Percentiles rank a stretch among this genome's conserved stretches.
phyloP scores from a whole-genome alignment of 2,113 vertebrate genomes.

The Pavo muticus region DNA sequence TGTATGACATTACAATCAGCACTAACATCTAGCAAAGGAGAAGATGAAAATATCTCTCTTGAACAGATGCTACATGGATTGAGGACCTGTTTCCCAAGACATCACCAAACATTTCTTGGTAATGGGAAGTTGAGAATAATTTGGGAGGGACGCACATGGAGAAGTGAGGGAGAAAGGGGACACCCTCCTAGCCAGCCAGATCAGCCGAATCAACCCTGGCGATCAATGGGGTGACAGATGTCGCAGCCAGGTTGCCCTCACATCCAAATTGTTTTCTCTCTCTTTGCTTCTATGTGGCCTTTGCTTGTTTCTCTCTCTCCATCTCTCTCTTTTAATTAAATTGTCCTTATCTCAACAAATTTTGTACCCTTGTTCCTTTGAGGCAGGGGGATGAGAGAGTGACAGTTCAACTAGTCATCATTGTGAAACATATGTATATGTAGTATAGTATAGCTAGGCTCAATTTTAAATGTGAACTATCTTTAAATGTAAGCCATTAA shows the following conservation, averaged over 20 bases:
- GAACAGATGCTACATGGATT: background rate
- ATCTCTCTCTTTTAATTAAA: too few species aligned
- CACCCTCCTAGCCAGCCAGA: constrained; percentile 99
- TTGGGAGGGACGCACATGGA: constrained; percentile 96
- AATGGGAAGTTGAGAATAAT: background rate
- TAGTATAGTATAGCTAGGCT: background rate
- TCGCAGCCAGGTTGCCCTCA: constrained; percentile 97
- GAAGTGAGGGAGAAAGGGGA: constrained; percentile 97
- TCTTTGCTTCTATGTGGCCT: background rate
- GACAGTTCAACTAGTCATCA: background rate
- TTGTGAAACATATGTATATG: background rate
- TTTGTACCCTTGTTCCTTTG: background rate
- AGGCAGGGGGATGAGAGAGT: background rate
- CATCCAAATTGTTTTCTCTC: constrained; percentile 40
- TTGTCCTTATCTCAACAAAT: background rate
- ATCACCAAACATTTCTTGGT: background rate
- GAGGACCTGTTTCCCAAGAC: background rate
- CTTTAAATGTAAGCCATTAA: constrained; percentile 1
- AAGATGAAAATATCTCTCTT: background rate
- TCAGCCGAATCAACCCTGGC: constrained; percentile 99
- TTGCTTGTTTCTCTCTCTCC: background rate
- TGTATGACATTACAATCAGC: background rate
- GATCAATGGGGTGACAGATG: constrained; percentile 92
- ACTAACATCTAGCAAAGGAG: background rate
- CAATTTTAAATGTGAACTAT: background rate